Conservation (phyloP, 2,797 vertebrate species). For the Muscicapa striata region DNA sequence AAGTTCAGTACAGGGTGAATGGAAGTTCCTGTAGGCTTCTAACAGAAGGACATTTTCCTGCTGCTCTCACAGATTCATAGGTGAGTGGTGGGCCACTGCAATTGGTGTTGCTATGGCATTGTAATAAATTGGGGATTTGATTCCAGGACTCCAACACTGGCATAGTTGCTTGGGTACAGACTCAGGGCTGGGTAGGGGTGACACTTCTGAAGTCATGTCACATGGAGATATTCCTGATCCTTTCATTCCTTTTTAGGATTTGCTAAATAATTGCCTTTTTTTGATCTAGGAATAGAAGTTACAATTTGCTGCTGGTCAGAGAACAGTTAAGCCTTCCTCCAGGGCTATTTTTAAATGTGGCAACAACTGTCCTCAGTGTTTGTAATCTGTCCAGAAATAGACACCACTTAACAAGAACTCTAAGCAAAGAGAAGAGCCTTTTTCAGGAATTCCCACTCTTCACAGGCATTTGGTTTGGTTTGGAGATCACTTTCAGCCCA, state of each 20-base stretch:
- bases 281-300: slow-evolving; percentile 45
- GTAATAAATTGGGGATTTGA: background rate
- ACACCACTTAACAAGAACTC: slow-evolving; percentile 28
- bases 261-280: background rate
- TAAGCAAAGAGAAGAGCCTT: slow-evolving; percentile 46
- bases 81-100: background rate
- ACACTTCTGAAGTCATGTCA: background rate
- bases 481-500: slow-evolving; percentile 29
- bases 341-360: slow-evolving; percentile 72
- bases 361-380: slow-evolving; percentile 68
- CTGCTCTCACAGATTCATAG: background rate
- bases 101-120: fast-evolving
- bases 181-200: background rate
- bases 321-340: slow-evolving; percentile 64
- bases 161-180: background rate
- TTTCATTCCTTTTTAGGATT: background rate
- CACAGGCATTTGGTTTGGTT: background rate
- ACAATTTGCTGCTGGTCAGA: slow-evolving; percentile 25
- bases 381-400: slow-evolving; percentile 58
- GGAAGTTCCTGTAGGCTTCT: background rate
- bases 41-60: background rate
- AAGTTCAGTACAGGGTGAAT: background rate
- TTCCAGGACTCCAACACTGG: fast-evolving
- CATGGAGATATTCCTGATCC: background rate
- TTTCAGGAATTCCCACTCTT: slow-evolving; percentile 48